Evolutionary conservation across 2,113 vertebrate genomes (phyloP).

Genomic region (Ctenomys sociabilis): DNA sequence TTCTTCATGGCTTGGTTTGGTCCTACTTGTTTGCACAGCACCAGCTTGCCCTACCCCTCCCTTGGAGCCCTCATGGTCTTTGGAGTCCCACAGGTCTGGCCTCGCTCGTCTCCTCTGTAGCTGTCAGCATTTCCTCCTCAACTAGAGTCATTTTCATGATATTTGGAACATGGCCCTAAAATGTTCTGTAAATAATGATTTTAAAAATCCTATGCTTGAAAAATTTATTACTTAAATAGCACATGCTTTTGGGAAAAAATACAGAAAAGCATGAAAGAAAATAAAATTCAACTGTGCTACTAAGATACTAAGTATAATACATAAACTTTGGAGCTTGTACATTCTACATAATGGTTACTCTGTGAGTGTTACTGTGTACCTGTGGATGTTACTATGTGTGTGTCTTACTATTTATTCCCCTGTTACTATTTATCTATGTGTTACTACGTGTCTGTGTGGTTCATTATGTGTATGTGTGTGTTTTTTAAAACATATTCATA

Average conservation of each 20-base stretch:
- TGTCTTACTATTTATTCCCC: too few species aligned
- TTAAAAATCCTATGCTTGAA: neutral
- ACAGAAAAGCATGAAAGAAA: neutral
- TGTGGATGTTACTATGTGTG: too few species aligned
- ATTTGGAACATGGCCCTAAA: neutral
- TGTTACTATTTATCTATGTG: too few species aligned
- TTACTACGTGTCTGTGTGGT: neutral
- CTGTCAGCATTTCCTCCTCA: neutral
- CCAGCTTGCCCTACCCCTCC: neutral
- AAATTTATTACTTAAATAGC: neutral
- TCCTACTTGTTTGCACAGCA: neutral
- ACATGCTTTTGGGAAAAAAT: slow-evolving; percentile 1
- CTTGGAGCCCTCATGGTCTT: too few species aligned
- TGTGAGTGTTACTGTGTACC: neutral
- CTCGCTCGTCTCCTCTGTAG: neutral
- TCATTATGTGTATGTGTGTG: neutral
- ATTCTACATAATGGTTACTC: neutral
- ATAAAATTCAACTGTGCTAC: neutral
- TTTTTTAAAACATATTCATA: too few species aligned
- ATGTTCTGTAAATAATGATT: neutral
- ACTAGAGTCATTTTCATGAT: neutral
- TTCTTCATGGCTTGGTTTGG: neutral
- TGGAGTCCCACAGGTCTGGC: too few species aligned
- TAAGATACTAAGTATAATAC: neutral
- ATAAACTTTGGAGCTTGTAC: neutral